phyloP scores from a whole-genome alignment of 1,140 invertebrate species.

The Chelonus insularis region DNA sequence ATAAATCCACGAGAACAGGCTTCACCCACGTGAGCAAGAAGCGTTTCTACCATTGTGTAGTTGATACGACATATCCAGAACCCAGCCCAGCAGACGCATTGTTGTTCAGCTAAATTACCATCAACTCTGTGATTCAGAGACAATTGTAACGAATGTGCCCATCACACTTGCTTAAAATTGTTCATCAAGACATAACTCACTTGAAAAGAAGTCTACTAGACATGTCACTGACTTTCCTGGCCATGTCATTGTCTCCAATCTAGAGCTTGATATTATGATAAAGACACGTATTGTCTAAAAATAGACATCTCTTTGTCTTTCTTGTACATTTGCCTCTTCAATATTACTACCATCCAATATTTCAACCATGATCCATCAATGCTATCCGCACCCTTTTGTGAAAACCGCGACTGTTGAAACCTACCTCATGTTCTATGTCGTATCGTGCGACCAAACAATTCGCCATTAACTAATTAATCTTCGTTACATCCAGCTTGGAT shows the following conservation, averaged over 20 bases:
- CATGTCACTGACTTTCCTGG: too few relatives aligned
- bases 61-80: background rate
- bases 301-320: too few relatives aligned
- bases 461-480: conserved; percentile 33
- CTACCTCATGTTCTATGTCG: background rate
- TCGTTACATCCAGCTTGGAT: conserved; percentile 21
- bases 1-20: conserved; percentile 18
- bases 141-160: background rate
- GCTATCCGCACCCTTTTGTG: background rate
- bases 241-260: too few relatives aligned
- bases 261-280: too few relatives aligned
- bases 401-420: background rate
- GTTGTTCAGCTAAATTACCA: conserved; percentile 2
- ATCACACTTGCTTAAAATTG: too few relatives aligned
- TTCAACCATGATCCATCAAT: too few relatives aligned
- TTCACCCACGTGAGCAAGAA: conserved; percentile 6
- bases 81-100: background rate
- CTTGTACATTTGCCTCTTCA: too few relatives aligned
- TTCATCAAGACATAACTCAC: too few relatives aligned
- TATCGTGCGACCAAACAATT: conserved; percentile 17
- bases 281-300: too few relatives aligned
- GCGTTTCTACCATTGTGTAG: background rate
- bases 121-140: background rate
- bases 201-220: too few relatives aligned
- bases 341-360: too few relatives aligned